phyloP scores from a whole-genome alignment of 2,797 vertebrate species.

The Astyanax mexicanus region DNA sequence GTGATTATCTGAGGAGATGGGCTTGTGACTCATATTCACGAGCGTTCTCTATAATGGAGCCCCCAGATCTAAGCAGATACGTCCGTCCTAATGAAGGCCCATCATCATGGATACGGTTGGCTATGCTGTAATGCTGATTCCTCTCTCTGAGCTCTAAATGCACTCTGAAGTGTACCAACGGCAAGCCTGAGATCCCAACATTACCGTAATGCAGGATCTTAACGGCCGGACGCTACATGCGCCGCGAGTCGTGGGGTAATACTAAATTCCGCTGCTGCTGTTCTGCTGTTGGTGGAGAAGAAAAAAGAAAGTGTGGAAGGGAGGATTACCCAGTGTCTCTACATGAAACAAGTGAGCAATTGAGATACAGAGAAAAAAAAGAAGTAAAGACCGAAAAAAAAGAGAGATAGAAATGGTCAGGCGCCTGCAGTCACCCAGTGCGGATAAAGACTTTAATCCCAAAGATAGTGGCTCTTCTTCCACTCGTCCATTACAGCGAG shows the following conservation, averaged over 20 bases:
- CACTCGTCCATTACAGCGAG: neutral
- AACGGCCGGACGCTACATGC: neutral
- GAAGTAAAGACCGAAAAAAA: neutral
- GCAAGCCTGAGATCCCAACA: neutral
- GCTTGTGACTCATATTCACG: constrained; percentile 35
- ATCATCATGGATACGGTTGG: constrained; percentile 8
- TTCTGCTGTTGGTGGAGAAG: neutral
- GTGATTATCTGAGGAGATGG: constrained; percentile 34
- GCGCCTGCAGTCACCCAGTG: constrained; percentile 9
- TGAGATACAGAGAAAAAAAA: neutral
- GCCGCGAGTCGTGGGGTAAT: neutral
- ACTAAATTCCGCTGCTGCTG: constrained; percentile 1
- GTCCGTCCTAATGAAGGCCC: constrained; percentile 30
- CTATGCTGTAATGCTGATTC: constrained; percentile 19
- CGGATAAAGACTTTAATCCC: constrained; percentile 23
- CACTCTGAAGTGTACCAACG: constrained; percentile 12
- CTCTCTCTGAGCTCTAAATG: constrained; percentile 17
- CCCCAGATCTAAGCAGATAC: constrained; percentile 29
- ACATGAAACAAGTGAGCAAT: constrained; percentile 1
- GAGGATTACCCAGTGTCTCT: neutral
- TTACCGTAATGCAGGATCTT: constrained; percentile 22
- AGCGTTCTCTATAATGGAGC: constrained; percentile 34
- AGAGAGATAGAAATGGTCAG: neutral
- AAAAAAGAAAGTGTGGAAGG: constrained; percentile 16
- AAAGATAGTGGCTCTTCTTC: constrained; percentile 7